Evolutionary conservation across 1,140 invertebrate species (phyloP), one percentile per base, ranked within the genome.

Genomic region (Riptortus pedestris): DNA sequence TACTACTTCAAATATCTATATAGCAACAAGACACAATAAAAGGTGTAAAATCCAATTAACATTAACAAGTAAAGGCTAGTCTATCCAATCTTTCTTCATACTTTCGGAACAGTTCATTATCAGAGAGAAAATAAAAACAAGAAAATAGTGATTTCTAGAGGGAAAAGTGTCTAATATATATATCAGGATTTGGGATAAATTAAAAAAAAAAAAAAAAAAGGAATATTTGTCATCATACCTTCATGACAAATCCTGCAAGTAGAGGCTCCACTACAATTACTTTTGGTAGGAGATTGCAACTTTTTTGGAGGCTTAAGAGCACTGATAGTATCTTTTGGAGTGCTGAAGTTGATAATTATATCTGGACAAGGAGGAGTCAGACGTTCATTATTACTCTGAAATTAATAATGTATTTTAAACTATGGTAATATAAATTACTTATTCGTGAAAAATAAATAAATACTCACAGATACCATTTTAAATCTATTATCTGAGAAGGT

Each of bases 181-280:
- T 38, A 14, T 38, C 14, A 38, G 5, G 5, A 38, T 14, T 38
- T 7, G 14, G 14, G 14, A 5, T 7, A 7, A 38, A 38, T 7
- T 38, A 7, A 7, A 14, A 7, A 38, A 38, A 5, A 7, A 38
- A 38, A 7, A 14, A 38, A 38, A 14, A 5, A 38, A 38, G 31
- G 14, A 38, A 38, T 14, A 7, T 5, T 38, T 7, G 31, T 38
- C n/a, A n/a, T 38, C 45, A 28, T 28, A 52, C 61, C 47, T 63
- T 63, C 61, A 33, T 63, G 61, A 31, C 61, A 63, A 18, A 63
- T 63, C 27, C 61, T 63, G 31, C 61, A 63, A 16, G 61, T 28
- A 2, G 61, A 51, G n/a, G 61, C 61, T 2, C 29, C 27, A 24
- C 61, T 63, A 26, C 45, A 7, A 22, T 51, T 29, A 28, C 61